Base-by-base conservation (phyloP, 2,797 vertebrate genomes). In the Leucoraja ocellata region DNA sequence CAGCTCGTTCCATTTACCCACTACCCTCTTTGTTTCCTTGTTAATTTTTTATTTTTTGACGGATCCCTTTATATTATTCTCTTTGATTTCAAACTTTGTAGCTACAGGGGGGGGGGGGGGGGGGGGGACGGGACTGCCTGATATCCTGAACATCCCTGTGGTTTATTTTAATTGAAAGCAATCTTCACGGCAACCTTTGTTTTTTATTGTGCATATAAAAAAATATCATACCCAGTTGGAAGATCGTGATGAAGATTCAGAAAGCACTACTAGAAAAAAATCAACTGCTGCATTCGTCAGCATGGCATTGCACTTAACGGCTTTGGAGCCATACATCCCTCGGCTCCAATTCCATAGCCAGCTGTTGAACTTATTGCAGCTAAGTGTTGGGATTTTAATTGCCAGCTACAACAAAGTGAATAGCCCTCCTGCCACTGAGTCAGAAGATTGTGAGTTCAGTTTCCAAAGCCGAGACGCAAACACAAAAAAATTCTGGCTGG, bases 81-180 rank as follows among this genome's bases (percentile, higher is more conserved):
- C 32, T 16, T 61, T 84, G 54, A 84, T 84, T 61, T 54, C 25
- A 13, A 61, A 14, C 23, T 61, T n/a, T 61, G 81, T 61, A 61
- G 54, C 54, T 84, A 54, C 46, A 54, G 46, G 46, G n/a, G n/a
- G n/a, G n/a, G n/a, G n/a, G n/a, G n/a, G n/a, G n/a, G n/a, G n/a
- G n/a, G n/a, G n/a, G n/a, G n/a, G n/a, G n/a, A n/a, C n/a, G n/a
- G n/a, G n/a, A n/a, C n/a, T n/a, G n/a, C n/a, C 54, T 84, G 10
- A 84, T 25, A 13, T 84, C 54, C 54, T 61, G 39, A 58, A 54
- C 25, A 54, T 54, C 46, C 46, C 80, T 28, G 54, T 58, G 25
- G 46, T 61, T n/a, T n/a, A 74, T 14, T 84, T n/a, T n/a, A 84
- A 84, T 84, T 14, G 81, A 61, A 84, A 84, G 28, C 58, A 84